phyloP scores from a whole-genome alignment of 2,113 vertebrate genomes.

The Xiphophorus maculatus region DNA sequence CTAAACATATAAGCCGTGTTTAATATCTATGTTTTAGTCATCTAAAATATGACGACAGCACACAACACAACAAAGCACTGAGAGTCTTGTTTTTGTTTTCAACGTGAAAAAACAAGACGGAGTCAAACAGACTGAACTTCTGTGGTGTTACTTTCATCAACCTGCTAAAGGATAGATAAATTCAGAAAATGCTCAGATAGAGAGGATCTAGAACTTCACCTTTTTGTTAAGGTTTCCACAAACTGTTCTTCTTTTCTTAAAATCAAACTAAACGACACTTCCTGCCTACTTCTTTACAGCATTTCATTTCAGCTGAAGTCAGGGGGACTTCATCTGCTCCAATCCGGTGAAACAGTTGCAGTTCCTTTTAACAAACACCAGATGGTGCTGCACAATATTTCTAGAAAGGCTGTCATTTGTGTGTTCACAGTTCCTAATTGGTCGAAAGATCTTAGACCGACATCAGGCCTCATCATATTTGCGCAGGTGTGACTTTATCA shows the following conservation, averaged over 20 bases:
- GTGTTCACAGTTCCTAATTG: not conserved
- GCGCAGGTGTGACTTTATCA: not conserved
- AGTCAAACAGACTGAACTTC: not conserved
- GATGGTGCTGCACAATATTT: too few relatives aligned
- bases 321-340: not conserved
- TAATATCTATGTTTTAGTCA: not conserved
- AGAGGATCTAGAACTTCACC: not conserved
- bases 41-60: constrained; percentile 28
- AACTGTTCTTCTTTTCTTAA: not conserved
- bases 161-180: too few relatives aligned
- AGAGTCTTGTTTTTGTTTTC: not conserved
- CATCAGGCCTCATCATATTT: not conserved
- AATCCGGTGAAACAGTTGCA: not conserved
- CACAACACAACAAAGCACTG: constrained; percentile 5
- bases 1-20: not conserved
- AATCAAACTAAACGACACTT: not conserved
- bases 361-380: not conserved
- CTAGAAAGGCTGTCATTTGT: not conserved
- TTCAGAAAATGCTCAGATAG: not conserved
- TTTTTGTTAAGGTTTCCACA: too few relatives aligned
- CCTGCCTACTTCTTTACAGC: not conserved
- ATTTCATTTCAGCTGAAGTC: not conserved
- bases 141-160: not conserved
- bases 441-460: not conserved
- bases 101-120: not conserved